Base-by-base conservation (phyloP, 2,113 vertebrate genomes). In the Trichechus manatus region DNA sequence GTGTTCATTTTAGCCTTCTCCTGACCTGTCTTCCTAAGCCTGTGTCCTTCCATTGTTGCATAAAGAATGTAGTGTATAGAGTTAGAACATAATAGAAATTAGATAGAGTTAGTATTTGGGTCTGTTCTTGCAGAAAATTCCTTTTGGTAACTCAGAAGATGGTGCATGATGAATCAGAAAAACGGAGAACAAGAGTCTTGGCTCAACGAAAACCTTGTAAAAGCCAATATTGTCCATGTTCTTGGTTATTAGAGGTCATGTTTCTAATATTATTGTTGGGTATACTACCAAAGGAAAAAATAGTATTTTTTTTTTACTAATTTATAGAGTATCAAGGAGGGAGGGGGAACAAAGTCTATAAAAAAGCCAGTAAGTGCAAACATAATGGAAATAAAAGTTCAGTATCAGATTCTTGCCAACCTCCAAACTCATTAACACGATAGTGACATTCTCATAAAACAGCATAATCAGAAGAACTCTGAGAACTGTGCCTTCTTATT, bases 371-470 rank as follows among this genome's bases (percentile, higher is more conserved):
- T 90, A 81, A 85, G 23, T 78, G 7, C 23, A 31, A 86, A 44
- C 25, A 50, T 77, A 66, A 93, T 74, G 72, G 86, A 95, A 64
- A 90, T 78, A 91, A 89, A 95, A 68, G 33, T 39, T 50, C 53
- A 70, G 19, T 27, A 68, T 14, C 7, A 79, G 90, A 86, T 63
- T 74, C 78, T 75, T 85, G 61, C 53, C 72, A 96, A 17, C 39
- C 53, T 91, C 92, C 70, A 97, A 68, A 78, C 72, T 74, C 81
- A 82, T 92, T 87, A 75, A 31, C 53, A 68, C 64, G 66, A 50
- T 68, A 88, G 36, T 64, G 89, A 61, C 44, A 33, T 53, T 70
- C 59, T 87, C 68, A 47, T 87, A 93, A 85, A 90, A 68, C 42
- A 74, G 36, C 31, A 23, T 80, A 78, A 88, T 85, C 27, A 93